These are phyloP conservation scores for Pomatorhinus ruficollis DNA, from an alignment of 2,113 vertebrate species.

Conservation along the genomic window DNA sequence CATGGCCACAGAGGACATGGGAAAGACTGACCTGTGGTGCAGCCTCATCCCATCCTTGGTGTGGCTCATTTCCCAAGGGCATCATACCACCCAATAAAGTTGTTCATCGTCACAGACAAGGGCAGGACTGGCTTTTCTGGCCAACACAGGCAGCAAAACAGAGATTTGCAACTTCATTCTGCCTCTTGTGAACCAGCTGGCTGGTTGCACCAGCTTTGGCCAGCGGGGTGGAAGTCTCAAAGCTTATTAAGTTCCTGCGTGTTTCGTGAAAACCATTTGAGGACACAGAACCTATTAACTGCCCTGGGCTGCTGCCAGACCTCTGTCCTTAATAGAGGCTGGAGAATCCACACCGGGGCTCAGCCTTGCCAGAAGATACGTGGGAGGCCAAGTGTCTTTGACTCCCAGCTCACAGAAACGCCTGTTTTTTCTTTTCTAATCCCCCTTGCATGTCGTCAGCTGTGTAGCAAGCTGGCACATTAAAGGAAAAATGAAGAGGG, in stretches of 20 bases:
- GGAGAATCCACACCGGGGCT: not conserved
- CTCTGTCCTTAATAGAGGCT: not conserved
- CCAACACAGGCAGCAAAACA: not conserved
- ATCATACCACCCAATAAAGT: no score
- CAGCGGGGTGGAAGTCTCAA: not conserved
- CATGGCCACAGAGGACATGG: not conserved
- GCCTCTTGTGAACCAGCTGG: not conserved
- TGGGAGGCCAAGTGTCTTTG: not conserved
- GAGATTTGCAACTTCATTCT: not conserved
- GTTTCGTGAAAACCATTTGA: not conserved
- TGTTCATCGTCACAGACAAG: accelerated
- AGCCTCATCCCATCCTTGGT: not conserved
- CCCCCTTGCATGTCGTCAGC: not conserved
- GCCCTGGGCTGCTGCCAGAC: constrained; percentile 11
- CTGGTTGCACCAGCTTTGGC: not conserved
- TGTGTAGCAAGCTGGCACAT: not conserved
- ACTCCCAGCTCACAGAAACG: not conserved
- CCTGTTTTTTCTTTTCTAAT: not conserved
- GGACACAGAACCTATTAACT: not conserved
- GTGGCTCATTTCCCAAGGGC: accelerated
- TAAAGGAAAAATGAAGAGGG: not conserved
- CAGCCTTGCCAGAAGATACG: not conserved
- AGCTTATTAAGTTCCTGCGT: not conserved
- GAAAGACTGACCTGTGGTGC: not conserved
- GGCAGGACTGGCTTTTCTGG: not conserved